Conservation (phyloP, 1,140 invertebrate genomes). For the Semibalanus balanoides region DNA sequence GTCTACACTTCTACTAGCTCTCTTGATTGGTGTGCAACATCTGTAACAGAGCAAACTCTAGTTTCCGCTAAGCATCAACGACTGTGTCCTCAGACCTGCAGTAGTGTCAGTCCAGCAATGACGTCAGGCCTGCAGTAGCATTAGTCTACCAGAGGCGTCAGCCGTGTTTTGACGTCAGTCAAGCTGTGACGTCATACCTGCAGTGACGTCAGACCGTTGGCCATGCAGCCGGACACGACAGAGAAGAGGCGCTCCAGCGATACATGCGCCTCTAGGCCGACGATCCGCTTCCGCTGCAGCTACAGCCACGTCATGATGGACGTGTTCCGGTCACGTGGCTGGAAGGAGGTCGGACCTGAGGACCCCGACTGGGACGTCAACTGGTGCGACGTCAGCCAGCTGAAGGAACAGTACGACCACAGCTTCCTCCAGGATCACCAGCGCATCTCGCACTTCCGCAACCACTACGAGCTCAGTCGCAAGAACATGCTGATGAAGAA, state of each 20-base stretch:
- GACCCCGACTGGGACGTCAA: constrained; percentile 31
- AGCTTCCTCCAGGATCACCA: constrained; percentile 46
- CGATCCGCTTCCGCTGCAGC: neutral
- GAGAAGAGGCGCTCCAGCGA: neutral
- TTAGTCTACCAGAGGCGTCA: too few species aligned
- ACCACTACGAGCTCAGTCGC: constrained; percentile 84
- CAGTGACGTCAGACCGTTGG: neutral
- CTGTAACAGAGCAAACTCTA: too few species aligned
- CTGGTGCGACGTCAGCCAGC: constrained; percentile 33
- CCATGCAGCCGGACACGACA: neutral
- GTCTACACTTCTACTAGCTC: too few species aligned
- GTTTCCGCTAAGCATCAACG: too few species aligned
- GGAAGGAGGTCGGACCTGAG: constrained; percentile 17
- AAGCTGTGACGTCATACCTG: too few species aligned
- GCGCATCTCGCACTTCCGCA: constrained; percentile 71
- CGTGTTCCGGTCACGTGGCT: constrained; percentile 3
- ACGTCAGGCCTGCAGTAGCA: too few species aligned
- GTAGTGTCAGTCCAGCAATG: too few species aligned
- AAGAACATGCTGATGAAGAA: constrained; percentile 93
- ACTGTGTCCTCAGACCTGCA: too few species aligned
- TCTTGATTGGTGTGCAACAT: too few species aligned
- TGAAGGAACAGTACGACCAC: constrained; percentile 20
- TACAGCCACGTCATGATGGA: neutral
- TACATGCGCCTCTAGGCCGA: neutral
- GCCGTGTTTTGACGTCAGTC: too few species aligned